Percentiles rank a stretch among this genome's conserved stretches.
Evolutionary conservation across 2,797 vertebrate species (phyloP).

Genomic region (Glossophaga mutica): DNA sequence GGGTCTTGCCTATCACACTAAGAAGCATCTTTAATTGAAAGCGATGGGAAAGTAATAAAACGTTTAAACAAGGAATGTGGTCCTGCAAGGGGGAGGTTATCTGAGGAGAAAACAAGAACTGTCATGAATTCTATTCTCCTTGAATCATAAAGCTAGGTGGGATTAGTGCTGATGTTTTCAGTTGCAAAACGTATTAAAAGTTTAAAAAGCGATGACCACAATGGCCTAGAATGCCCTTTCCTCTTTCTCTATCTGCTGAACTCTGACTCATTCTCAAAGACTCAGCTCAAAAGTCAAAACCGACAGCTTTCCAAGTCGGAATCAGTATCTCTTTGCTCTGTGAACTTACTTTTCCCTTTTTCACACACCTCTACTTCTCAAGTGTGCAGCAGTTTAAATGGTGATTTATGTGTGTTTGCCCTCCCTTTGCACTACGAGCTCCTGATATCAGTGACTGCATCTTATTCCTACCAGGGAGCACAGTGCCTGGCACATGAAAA

Average conservation of each 20-base stretch:
- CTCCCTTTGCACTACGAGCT: neutral
- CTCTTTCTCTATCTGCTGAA: conserved; percentile 44
- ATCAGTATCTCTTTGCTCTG: neutral
- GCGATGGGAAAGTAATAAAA: neutral
- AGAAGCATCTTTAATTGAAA: neutral
- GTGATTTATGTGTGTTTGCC: neutral
- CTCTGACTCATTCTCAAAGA: conserved; percentile 57
- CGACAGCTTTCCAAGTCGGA: conserved; percentile 14
- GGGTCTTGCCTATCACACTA: neutral
- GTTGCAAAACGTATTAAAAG: neutral
- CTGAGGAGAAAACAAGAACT: neutral
- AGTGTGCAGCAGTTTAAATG: neutral
- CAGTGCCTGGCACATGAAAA: neutral
- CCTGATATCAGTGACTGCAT: neutral
- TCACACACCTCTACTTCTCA: neutral
- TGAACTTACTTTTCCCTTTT: neutral
- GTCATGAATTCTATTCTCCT: conserved; percentile 31
- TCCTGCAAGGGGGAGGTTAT: neutral
- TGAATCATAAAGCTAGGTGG: conserved; percentile 31
- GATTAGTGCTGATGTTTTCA: conserved; percentile 27
- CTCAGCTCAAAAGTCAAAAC: conserved; percentile 53
- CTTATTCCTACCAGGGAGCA: neutral
- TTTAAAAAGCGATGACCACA: neutral
- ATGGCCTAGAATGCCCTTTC: conserved; percentile 40
- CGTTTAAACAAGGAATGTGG: neutral